Conservation (phyloP, 2,113 vertebrate genomes). For the Petroica traversi region DNA sequence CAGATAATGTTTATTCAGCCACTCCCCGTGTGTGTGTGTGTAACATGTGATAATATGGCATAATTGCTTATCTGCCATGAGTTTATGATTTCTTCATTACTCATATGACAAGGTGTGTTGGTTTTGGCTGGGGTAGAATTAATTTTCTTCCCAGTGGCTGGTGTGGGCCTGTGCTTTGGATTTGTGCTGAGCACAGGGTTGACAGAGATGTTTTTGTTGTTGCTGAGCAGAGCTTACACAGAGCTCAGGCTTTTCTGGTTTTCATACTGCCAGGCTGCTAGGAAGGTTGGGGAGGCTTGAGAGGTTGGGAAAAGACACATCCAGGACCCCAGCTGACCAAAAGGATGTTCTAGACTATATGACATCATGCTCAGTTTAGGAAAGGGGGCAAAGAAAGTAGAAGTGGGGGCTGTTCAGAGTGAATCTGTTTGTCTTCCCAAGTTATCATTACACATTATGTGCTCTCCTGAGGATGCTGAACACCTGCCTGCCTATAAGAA, state of each 20-base stretch:
- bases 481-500: not conserved
- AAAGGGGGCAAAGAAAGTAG: not conserved
- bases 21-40: not conserved
- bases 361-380: not conserved
- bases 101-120: not conserved
- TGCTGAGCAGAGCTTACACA: not conserved
- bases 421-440: not conserved
- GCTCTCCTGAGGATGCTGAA: not conserved
- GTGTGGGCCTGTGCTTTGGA: not conserved
- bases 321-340: not conserved
- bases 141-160: not conserved
- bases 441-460: fast-evolving
- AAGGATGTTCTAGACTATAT: not conserved
- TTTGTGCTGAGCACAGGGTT: not conserved
- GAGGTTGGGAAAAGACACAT: not conserved
- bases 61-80: not conserved
- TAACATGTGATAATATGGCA: not conserved
- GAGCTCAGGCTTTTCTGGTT: not conserved
- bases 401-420: not conserved
- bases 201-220: not conserved
- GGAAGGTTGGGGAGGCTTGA: not conserved
- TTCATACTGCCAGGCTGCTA: fast-evolving
- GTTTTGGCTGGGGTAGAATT: not conserved
- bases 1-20: not conserved
- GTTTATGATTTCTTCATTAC: not conserved